These are phyloP conservation scores for Thecophora atra DNA, from an alignment of 2,888 invertebrate genomes.

Conservation along the genomic window DNA sequence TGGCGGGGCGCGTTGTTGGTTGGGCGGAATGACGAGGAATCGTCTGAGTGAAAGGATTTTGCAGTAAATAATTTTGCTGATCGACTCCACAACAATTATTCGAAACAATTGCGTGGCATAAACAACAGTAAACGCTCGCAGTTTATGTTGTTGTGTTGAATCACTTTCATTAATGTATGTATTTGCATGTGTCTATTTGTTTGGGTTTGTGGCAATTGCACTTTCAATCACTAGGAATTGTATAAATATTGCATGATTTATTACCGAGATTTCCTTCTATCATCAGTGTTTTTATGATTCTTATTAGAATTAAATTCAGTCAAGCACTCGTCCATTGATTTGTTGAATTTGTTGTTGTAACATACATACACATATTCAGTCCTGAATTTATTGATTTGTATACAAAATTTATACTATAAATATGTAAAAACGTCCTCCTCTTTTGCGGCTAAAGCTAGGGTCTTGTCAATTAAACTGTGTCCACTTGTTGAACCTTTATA, in stretches of 20 bases:
- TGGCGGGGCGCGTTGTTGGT: too few species aligned
- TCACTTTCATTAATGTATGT: neutral
- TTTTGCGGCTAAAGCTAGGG: too few species aligned
- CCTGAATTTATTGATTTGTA: too few species aligned
- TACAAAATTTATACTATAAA: too few species aligned
- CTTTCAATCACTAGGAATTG: neutral
- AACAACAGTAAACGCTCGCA: neutral
- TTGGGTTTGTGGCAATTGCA: neutral
- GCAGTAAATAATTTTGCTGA: slow-evolving; percentile 12
- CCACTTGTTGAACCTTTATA: too few species aligned
- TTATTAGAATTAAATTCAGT: slow-evolving; percentile 17
- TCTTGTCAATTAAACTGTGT: too few species aligned
- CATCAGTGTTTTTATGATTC: neutral
- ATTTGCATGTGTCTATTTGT: neutral
- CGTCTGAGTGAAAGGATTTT: too few species aligned
- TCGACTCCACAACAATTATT: slow-evolving; percentile 29
- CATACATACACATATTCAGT: too few species aligned
- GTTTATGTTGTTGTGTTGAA: too few species aligned
- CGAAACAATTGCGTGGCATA: slow-evolving; percentile 22
- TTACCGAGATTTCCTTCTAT: neutral
- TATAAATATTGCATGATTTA: neutral
- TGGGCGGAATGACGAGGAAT: too few species aligned
- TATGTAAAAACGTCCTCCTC: too few species aligned
- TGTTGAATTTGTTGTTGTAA: slow-evolving; percentile 35
- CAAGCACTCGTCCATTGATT: slow-evolving; percentile 26